These are phyloP conservation scores for Holacanthella duospinosa DNA, from an alignment of 2,888 invertebrate genomes.

Conservation along the genomic window DNA sequence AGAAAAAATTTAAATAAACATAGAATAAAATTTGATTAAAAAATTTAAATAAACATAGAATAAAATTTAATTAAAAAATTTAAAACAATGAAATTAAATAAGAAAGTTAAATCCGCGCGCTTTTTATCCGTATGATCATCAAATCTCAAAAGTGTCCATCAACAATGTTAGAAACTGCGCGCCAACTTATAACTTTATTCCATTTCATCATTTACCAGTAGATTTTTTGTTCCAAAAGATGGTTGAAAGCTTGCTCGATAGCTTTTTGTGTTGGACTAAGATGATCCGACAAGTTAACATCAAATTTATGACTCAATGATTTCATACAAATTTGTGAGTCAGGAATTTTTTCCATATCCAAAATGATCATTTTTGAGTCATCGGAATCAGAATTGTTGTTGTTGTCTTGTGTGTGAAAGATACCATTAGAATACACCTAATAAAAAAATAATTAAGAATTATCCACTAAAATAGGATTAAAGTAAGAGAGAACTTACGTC, in stretches of 20 bases:
- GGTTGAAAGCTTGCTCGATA: constrained; percentile 18
- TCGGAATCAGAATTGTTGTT: constrained; percentile 17
- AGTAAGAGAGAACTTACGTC: constrained; percentile 20
- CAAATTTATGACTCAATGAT: constrained; percentile 12
- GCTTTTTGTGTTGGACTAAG: not conserved
- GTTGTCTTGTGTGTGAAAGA: constrained; percentile 5
- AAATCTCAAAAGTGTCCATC: too few relatives aligned
- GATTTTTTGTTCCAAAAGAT: constrained; percentile 33
- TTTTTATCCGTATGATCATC: too few relatives aligned
- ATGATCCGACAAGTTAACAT: not conserved
- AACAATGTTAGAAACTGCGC: too few relatives aligned
- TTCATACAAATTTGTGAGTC: constrained; percentile 31
- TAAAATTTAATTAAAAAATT: too few relatives aligned
- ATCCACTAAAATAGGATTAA: not conserved
- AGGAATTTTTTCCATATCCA: constrained; percentile 28
- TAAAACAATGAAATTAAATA: too few relatives aligned
- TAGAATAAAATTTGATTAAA: too few relatives aligned
- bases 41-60: not conserved
- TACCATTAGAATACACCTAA: constrained; percentile 17
- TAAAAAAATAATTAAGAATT: not conserved
- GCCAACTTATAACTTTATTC: too few relatives aligned
- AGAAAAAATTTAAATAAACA: not conserved
- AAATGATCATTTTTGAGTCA: constrained; percentile 29
- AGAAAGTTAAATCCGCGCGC: too few relatives aligned
- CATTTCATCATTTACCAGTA: constrained; percentile 25